Percentiles rank a stretch among this genome's conserved stretches.
Conservation (phyloP, 2,888 invertebrate genomes). For the Ceramica pisi region DNA sequence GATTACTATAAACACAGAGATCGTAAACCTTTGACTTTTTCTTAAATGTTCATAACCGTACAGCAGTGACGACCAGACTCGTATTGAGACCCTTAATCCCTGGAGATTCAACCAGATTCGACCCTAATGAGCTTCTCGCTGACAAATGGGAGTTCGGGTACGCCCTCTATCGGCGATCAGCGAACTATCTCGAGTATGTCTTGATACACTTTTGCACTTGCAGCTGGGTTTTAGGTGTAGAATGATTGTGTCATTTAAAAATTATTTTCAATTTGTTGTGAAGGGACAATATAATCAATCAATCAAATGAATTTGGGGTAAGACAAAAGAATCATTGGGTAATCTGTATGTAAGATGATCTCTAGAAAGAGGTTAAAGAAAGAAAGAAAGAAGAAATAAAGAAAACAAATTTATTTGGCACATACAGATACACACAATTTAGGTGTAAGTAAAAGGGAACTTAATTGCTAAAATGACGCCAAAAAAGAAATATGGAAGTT, state of each 20-base stretch:
- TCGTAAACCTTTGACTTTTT: conserved; percentile 28
- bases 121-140: conserved; percentile 86
- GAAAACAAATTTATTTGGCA: too few relatives aligned
- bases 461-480: neutral
- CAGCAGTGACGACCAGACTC: conserved; percentile 68
- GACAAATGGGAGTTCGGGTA: conserved; percentile 84
- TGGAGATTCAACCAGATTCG: conserved; percentile 83
- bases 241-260: neutral
- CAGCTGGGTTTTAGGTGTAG: conserved; percentile 16
- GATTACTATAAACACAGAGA: neutral
- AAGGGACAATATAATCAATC: neutral
- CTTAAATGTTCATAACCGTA: conserved; percentile 58
- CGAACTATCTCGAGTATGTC: conserved; percentile 80
- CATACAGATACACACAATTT: too few relatives aligned
- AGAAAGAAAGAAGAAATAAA: too few relatives aligned
- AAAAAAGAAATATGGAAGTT: neutral
- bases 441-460: too few relatives aligned
- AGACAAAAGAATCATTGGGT: too few relatives aligned
- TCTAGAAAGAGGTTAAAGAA: too few relatives aligned
- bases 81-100: conserved; percentile 83
- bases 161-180: conserved; percentile 88
- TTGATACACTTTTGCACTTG: conserved; percentile 70
- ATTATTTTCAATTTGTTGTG: neutral
- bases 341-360: too few relatives aligned
- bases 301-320: too few relatives aligned